Conservation (phyloP, 2,888 invertebrate species). For the Clivina fossor region DNA sequence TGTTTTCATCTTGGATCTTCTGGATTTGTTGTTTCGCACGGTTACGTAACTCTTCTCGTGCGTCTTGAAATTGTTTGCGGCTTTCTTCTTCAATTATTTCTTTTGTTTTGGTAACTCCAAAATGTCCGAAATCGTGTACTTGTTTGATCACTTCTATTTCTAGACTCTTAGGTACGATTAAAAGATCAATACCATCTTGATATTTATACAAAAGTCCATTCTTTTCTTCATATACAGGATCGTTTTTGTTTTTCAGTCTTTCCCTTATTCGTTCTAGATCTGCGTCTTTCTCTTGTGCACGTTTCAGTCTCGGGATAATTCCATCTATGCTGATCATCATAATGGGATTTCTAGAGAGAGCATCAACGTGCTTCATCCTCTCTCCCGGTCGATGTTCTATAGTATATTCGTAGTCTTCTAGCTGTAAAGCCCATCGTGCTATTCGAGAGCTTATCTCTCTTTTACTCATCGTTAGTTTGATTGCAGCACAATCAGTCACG, state of each 20-base stretch:
- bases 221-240: slow-evolving; percentile 32
- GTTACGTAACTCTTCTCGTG: too few species aligned
- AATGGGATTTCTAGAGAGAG: slow-evolving; percentile 37
- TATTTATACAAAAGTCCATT: slow-evolving; percentile 10
- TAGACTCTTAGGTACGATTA: slow-evolving; percentile 21
- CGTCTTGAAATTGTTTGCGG: too few species aligned
- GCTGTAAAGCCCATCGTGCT: slow-evolving; percentile 43
- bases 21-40: too few species aligned
- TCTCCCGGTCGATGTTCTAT: slow-evolving; percentile 42
- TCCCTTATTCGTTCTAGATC: slow-evolving; percentile 33
- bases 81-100: too few species aligned
- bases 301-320: slow-evolving; percentile 9
- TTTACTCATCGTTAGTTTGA: slow-evolving; percentile 17
- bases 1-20: too few species aligned
- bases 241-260: slow-evolving; percentile 27
- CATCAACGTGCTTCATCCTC: slow-evolving; percentile 44
- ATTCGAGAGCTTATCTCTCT: slow-evolving; percentile 36
- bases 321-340: slow-evolving; percentile 31
- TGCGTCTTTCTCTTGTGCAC: slow-evolving; percentile 36
- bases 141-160: slow-evolving; percentile 21
- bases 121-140: slow-evolving; percentile 16
- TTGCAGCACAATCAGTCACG: slow-evolving; percentile 11
- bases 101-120: slow-evolving; percentile 26
- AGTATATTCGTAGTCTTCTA: slow-evolving; percentile 42
- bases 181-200: slow-evolving; percentile 27